Percentiles rank a stretch among this genome's conserved stretches.
Conservation (phyloP, 2,113 vertebrate genomes). For the Butorides virescens region DNA sequence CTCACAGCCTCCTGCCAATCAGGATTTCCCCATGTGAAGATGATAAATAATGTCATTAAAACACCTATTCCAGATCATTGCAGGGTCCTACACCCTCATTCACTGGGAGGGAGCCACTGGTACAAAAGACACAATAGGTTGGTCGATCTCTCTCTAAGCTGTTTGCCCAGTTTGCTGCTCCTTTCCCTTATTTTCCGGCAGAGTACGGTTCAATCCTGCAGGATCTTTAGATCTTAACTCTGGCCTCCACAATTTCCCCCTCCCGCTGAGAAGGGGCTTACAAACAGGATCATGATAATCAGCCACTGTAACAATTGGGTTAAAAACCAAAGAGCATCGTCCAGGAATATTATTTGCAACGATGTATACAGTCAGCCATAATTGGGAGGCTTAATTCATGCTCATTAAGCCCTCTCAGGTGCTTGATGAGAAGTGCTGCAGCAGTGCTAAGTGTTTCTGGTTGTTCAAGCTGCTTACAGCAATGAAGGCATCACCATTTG, state of each 20-base stretch:
- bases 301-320: not conserved
- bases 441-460: not conserved
- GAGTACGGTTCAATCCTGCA: not conserved
- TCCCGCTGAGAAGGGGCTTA: not conserved
- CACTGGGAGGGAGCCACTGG: not conserved
- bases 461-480: not conserved
- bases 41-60: not conserved
- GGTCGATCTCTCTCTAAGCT: not conserved
- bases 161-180: not conserved
- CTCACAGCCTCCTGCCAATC: not conserved
- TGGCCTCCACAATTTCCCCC: not conserved
- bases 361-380: not conserved
- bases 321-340: not conserved
- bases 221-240: not conserved
- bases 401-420: not conserved
- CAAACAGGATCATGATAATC: not conserved
- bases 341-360: slow-evolving; percentile 3
- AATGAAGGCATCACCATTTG: not conserved
- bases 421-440: not conserved
- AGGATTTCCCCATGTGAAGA: not conserved
- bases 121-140: too few species aligned
- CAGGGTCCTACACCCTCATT: not conserved
- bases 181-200: not conserved
- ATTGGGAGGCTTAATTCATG: not conserved
- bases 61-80: not conserved